Evolutionary conservation across 2,113 vertebrate genomes (phyloP), one percentile per base, ranked within the genome.

Genomic region (Phalacrocorax aristotelis): DNA sequence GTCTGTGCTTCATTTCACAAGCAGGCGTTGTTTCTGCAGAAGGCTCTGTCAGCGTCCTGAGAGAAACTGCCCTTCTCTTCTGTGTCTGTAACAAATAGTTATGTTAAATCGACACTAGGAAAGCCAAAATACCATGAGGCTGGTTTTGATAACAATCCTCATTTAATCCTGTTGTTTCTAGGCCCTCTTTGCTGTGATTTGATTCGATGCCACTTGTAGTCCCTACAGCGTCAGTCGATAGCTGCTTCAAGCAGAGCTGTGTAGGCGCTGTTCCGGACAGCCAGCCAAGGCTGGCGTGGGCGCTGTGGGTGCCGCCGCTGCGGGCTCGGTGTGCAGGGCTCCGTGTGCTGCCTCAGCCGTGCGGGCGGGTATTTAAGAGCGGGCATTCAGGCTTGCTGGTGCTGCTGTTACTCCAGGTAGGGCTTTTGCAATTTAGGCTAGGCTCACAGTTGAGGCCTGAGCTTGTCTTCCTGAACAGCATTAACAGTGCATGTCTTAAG

Each of bases 311-410:
- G 38, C 48, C 27, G 1, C 55, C 1, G 17, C 38, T 5, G 4
- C 5, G 40, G 65, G 25, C 54, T 52, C 10, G 1, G 26, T 6
- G 20, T 21, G 4, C 9, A 6, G 29, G 12, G 22, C n/a, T 49
- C n/a, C 0, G 13, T 15, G 17, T 11, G 54, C 52, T 16, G 44
- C 29, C 29, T 25, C 20, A 68, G 1, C 23, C 5, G 1, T 26
- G 20, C 4, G 5, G 10, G 26, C 13, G 40, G 2, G 36, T 18
- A 17, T 36, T 27, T 6, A 17, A 22, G 34, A 38, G 17, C n/a
- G 16, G 7, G 38, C 1, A 7, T 44, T 23, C 51, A 19, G 26
- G 54, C 57, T 62, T 1, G 1, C 42, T 22, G 51, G 7, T 15
- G 54, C 14, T 64, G 62, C 48, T 76, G 10, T 30, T 46, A 10